Conservation (phyloP, 2,113 vertebrate genomes). For the Rhabdornis inornatus region DNA sequence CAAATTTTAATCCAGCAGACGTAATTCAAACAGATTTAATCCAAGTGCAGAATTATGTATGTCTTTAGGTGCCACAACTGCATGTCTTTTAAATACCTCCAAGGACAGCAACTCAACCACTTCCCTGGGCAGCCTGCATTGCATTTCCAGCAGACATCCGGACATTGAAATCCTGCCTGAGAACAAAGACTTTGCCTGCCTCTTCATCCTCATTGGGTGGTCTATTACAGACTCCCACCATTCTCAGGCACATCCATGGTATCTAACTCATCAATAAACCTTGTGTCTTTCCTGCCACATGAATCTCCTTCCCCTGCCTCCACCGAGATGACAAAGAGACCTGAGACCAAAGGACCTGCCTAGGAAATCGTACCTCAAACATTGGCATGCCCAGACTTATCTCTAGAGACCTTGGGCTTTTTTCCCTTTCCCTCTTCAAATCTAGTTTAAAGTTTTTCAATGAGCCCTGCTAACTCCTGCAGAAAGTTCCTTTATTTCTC, state of each 20-base stretch:
- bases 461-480: not conserved
- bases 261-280: not conserved
- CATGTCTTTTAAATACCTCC: rapidly evolving
- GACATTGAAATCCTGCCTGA: not conserved
- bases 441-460: not conserved
- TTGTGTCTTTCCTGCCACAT: not conserved
- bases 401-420: not conserved
- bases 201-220: not conserved
- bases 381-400: too few relatives aligned
- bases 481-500: not conserved
- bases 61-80: not conserved
- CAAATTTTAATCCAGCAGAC: not conserved
- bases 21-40: too few relatives aligned
- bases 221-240: not conserved
- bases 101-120: not conserved
- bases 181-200: not conserved
- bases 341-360: not conserved
- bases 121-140: not conserved
- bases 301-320: not conserved
- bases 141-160: not conserved
- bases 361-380: not conserved
- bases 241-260: not conserved
- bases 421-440: not conserved
- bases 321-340: not conserved
- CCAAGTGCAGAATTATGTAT: not conserved